These are phyloP conservation scores for Papilio aristodemus DNA, from an alignment of 1,140 invertebrate species.

Conservation along the genomic window DNA sequence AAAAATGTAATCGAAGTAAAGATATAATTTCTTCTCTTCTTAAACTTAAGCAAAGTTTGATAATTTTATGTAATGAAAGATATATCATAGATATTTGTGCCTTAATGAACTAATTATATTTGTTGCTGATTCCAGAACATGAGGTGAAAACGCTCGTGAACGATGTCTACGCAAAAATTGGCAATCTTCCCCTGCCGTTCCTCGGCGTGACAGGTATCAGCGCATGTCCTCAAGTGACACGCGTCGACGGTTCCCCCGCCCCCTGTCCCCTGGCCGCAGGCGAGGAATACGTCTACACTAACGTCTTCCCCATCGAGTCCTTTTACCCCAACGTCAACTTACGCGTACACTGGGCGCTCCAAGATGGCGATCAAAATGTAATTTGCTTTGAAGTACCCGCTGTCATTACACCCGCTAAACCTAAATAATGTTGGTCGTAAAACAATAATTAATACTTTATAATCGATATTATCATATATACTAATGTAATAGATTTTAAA, in stretches of 20 bases:
- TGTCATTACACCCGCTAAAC: constrained; percentile 68
- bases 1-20: too few relatives aligned
- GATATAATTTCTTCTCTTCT: too few relatives aligned
- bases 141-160: constrained; percentile 73
- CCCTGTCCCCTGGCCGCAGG: constrained; percentile 47
- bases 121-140: constrained; percentile 57
- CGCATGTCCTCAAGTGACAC: constrained; percentile 80
- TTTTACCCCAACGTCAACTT: constrained; percentile 64
- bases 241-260: constrained; percentile 63
- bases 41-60: too few relatives aligned
- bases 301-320: constrained; percentile 45
- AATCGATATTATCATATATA: constrained; percentile 5
- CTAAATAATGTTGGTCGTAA: not conserved
- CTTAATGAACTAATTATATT: not conserved
- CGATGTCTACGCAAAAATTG: constrained; percentile 77
- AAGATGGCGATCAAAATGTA: constrained; percentile 68
- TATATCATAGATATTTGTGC: not conserved
- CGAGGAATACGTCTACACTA: constrained; percentile 53
- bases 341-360: constrained; percentile 83
- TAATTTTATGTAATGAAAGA: not conserved
- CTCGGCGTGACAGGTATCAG: constrained; percentile 82
- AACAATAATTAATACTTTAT: constrained; percentile 8
- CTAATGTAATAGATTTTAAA: not conserved
- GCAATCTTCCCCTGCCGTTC: constrained; percentile 81
- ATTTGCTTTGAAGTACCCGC: constrained; percentile 85